Conservation (phyloP, 1,140 invertebrate species). For the Galleria mellonella region DNA sequence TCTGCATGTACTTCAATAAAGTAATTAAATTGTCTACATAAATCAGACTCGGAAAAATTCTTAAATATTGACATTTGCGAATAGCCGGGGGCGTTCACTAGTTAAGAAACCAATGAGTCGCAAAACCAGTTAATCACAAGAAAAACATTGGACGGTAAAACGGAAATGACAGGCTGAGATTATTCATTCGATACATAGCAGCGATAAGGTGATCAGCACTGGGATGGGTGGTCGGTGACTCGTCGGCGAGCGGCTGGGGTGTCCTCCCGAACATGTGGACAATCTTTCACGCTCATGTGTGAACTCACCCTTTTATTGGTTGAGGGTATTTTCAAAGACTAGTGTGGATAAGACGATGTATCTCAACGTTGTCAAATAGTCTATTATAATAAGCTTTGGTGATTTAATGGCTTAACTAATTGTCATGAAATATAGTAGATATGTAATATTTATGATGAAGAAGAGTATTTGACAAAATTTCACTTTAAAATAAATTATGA, state of each 20-base stretch:
- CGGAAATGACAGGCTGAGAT: constrained; percentile 51
- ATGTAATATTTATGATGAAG: too few species aligned
- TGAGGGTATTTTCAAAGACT: constrained; percentile 24
- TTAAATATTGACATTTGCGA: too few species aligned
- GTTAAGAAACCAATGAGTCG: constrained; percentile 3
- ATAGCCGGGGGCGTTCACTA: too few species aligned
- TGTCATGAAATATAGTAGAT: too few species aligned
- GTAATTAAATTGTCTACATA: too few species aligned
- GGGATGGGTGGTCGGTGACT: constrained; percentile 13
- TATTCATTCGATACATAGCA: constrained; percentile 59
- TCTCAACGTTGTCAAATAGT: too few species aligned
- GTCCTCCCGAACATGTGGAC: constrained; percentile 71
- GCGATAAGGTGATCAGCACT: constrained; percentile 45
- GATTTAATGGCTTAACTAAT: too few species aligned
- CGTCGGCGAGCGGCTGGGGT: constrained; percentile 18
- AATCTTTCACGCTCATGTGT: constrained; percentile 76
- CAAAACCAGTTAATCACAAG: constrained; percentile 9
- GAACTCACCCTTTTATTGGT: constrained; percentile 64
- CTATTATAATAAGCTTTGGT: too few species aligned
- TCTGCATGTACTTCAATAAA: too few species aligned
- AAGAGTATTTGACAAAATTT: too few species aligned
- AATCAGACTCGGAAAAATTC: too few species aligned
- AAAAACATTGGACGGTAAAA: constrained; percentile 53
- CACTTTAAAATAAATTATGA: too few species aligned
- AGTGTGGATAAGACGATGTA: constrained; percentile 21